Percentiles rank a stretch among this genome's conserved stretches.
Conservation (phyloP, 2,113 vertebrate genomes). For the Podarcis raffonei region DNA sequence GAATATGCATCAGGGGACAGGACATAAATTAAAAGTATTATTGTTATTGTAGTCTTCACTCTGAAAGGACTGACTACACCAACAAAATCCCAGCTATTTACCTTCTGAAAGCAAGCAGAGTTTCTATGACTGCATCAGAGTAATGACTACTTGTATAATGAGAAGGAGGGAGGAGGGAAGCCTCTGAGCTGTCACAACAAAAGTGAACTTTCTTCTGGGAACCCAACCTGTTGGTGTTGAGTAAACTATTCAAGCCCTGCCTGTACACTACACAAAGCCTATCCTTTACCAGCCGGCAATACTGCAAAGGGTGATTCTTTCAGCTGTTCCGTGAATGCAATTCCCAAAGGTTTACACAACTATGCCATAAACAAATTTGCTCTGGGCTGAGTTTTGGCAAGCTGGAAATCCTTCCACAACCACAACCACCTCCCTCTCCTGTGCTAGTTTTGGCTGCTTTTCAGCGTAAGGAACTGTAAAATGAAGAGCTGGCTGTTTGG, state of each 20-base stretch:
- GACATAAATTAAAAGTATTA: neutral
- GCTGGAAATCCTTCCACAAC: neutral
- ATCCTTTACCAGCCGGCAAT: neutral
- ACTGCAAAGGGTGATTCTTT: neutral
- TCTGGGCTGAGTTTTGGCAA: slow-evolving; percentile 37
- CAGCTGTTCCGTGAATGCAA: slow-evolving; percentile 21
- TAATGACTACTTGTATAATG: neutral
- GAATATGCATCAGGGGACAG: neutral
- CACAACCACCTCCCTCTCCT: accelerated
- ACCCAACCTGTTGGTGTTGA: neutral
- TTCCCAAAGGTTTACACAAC: slow-evolving; percentile 44
- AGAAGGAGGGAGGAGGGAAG: neutral
- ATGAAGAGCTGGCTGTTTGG: slow-evolving; percentile 7
- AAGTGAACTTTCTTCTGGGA: neutral
- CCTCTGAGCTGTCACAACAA: neutral
- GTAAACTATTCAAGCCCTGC: neutral
- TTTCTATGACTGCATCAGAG: neutral
- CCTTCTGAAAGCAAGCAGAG: neutral
- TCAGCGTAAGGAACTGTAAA: neutral
- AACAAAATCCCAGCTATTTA: neutral
- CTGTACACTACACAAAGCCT: neutral
- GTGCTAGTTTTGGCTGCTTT: slow-evolving; percentile 23
- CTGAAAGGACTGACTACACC: neutral
- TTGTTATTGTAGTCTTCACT: neutral
- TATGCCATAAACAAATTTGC: slow-evolving; percentile 43